phyloP scores from a whole-genome alignment of 2,113 vertebrate species.

The Phalacrocorax brasilianus region DNA sequence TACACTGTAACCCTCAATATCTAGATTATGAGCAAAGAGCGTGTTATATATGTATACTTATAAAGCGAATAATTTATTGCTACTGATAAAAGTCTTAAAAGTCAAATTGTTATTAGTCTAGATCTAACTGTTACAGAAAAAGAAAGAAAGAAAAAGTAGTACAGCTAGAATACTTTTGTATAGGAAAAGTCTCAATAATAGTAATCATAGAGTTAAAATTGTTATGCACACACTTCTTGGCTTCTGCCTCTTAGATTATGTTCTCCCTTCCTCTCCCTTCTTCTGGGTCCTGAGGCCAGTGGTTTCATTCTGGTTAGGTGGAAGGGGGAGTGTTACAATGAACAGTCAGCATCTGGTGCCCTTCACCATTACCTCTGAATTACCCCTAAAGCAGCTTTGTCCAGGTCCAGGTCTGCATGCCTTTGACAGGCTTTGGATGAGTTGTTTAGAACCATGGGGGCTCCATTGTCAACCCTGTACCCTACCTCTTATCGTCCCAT shows the following conservation, averaged over 20 bases:
- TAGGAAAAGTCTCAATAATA: background rate
- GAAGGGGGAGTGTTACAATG: background rate
- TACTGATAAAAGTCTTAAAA: background rate
- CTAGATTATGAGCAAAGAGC: background rate
- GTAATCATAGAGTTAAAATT: background rate
- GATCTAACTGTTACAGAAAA: background rate
- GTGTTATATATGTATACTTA: background rate
- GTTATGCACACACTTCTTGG: background rate
- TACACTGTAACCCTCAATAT: background rate
- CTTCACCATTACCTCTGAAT: background rate
- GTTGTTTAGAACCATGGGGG: background rate
- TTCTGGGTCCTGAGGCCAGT: background rate
- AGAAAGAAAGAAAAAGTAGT: background rate
- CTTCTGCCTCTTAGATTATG: background rate
- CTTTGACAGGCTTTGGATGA: background rate
- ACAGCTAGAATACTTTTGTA: background rate
- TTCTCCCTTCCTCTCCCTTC: background rate
- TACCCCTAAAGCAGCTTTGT: background rate
- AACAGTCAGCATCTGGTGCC: background rate
- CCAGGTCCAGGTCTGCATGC: background rate
- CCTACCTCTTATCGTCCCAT: background rate
- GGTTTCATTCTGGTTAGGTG: background rate
- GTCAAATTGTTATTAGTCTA: background rate
- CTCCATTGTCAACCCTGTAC: background rate
- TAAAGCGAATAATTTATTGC: background rate